Evolutionary conservation across 1,140 invertebrate genomes (phyloP).

Genomic region (Xylocopa sonorina): DNA sequence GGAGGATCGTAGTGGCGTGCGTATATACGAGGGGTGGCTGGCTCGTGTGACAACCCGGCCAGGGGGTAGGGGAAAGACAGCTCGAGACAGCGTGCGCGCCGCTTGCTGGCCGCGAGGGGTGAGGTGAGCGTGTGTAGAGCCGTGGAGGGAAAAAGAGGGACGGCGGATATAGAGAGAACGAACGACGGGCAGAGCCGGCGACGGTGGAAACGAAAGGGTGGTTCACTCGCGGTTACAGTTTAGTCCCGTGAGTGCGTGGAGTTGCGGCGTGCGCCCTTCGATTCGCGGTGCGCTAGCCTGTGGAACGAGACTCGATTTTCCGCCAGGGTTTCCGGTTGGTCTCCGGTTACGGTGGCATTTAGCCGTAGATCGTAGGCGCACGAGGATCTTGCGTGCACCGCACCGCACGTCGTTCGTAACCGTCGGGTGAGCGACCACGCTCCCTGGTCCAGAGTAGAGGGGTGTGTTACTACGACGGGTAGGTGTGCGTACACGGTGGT

Average conservation of each 20-base stretch:
- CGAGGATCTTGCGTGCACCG: background rate
- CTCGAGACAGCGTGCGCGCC: conserved; percentile 2
- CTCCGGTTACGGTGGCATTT: background rate
- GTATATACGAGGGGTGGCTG: conserved; percentile 39
- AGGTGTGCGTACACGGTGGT: background rate
- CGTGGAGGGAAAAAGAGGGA: background rate
- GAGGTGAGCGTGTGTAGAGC: background rate
- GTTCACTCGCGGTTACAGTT: conserved; percentile 34
- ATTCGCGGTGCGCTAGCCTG: background rate
- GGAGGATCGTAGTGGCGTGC: conserved; percentile 51
- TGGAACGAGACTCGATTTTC: background rate
- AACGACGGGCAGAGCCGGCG: conserved; percentile 17
- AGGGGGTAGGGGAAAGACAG: conserved; percentile 13
- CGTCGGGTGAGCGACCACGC: background rate
- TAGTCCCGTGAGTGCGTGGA: conserved; percentile 37
- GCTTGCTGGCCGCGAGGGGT: background rate
- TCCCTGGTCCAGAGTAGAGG: no score
- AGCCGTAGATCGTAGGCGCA: no score
- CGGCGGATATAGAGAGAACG: conserved; percentile 1
- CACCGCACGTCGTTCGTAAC: no score
- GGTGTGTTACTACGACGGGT: no score
- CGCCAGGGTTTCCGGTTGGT: background rate
- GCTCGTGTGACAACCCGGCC: conserved; percentile 31
- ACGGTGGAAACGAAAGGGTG: conserved; percentile 42
- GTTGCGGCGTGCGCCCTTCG: conserved; percentile 2